A percentile compares a stretch with the other conserved stretches of the same genome.
These are phyloP conservation scores for Yponomeuta cagnagella DNA, from an alignment of 2,888 invertebrate species.

Conservation along the genomic window DNA sequence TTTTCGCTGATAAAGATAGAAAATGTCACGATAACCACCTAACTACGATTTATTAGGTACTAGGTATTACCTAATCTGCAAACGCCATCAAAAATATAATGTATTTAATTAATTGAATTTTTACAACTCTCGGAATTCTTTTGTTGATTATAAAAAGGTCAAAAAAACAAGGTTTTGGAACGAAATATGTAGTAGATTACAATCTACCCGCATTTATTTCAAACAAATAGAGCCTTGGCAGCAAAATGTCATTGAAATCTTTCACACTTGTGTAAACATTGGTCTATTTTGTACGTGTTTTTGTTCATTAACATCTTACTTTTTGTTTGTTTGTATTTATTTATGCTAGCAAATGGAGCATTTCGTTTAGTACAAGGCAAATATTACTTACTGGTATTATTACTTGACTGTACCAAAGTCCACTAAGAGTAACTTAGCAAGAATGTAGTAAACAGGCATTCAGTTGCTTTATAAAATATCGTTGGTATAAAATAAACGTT, in stretches of 20 bases:
- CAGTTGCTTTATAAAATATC: background rate
- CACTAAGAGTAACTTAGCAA: background rate
- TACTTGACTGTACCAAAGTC: background rate
- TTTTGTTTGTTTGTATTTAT: background rate
- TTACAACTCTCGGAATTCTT: background rate
- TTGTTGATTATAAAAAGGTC: background rate
- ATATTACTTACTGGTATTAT: background rate
- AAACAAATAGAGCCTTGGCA: constrained; percentile 14
- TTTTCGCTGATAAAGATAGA: constrained; percentile 7
- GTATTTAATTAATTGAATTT: too few relatives aligned
- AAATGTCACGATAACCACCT: background rate
- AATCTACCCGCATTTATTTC: constrained; percentile 19
- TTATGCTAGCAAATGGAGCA: background rate
- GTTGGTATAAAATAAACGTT: too few relatives aligned
- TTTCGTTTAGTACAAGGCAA: background rate
- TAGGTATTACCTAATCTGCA: background rate
- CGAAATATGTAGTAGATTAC: constrained; percentile 1
- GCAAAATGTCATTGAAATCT: constrained; percentile 4
- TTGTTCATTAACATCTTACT: background rate
- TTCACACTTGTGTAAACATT: constrained; percentile 12
- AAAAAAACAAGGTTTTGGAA: background rate
- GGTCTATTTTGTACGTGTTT: background rate
- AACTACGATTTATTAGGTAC: background rate
- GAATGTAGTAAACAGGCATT: background rate
- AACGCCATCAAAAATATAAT: background rate